Base-by-base conservation (phyloP, 2,113 vertebrate species). In the Orycteropus afer region DNA sequence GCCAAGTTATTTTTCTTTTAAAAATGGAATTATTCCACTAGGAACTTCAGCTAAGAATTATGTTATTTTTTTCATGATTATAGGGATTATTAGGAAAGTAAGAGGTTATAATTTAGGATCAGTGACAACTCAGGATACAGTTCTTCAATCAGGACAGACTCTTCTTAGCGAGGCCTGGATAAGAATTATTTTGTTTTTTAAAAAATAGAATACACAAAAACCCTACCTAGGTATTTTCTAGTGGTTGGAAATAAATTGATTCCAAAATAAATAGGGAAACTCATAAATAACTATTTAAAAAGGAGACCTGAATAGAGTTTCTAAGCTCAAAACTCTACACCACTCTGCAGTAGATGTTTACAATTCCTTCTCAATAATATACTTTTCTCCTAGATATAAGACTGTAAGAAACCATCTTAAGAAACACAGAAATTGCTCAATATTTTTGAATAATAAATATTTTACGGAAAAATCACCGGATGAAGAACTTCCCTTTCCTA, bases 261-360 rank as follows among this genome's bases (percentile, higher is more conserved):
- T 77, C 61, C 59, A 71, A 92, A 81, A 6, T 51, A 6, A 81
- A 67, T 34, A 77, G 32, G n/a, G 51, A 81, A 89, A 86, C 37
- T 59, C 20, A 69, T 53, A 92, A 78, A 79, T 83, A 79, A 84
- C 29, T 71, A 14, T 84, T 89, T 80, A 51, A 94, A 55, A 85
- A 89, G 34, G 37, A 89, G 29, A 15, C 67, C 63, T 80, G 40
- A 65, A 65, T 51, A n/a, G 57, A 74, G 90, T 89, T 94, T 84
- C 45, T 88, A 73, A 73, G 27, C 55, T 89, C 63, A 55, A 77
- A 91, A 84, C 78, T 90, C 27, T 88, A 20, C 49, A 42, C n/a
- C 34, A 71, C 42, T 57, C 14, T 91, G 17, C 74, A 47, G 80
- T 15, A 45, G 9, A 83, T 83, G 57, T 84, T 93, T 90, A 32